These are phyloP conservation scores for Eupeodes luniger DNA, from an alignment of 2,888 invertebrate species.

Conservation along the genomic window DNA sequence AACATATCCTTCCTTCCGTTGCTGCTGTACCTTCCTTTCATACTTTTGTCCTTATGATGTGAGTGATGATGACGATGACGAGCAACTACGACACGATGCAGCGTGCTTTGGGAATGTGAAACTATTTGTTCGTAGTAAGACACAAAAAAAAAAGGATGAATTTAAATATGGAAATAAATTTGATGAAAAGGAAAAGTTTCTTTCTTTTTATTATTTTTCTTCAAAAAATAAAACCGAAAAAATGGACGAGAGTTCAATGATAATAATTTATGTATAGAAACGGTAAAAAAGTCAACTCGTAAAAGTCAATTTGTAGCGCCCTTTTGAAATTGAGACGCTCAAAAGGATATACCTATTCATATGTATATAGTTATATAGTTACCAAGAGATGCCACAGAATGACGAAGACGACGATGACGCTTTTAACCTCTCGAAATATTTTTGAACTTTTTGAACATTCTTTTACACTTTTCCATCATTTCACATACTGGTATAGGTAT, in stretches of 20 bases:
- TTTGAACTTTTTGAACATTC: conserved; percentile 57
- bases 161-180: conserved; percentile 26
- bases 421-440: conserved; percentile 62
- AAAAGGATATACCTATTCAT: conserved; percentile 1
- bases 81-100: too few relatives aligned
- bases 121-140: conserved; percentile 14
- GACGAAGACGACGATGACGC: not conserved
- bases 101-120: too few relatives aligned
- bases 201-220: not conserved
- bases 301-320: conserved; percentile 23
- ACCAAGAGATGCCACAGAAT: not conserved
- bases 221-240: not conserved
- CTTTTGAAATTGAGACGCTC: conserved; percentile 15
- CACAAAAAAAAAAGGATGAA: not conserved
- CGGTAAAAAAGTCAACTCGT: not conserved
- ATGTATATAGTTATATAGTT: too few relatives aligned
- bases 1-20: conserved; percentile 11
- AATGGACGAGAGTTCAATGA: conserved; percentile 16
- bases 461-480: conserved; percentile 23
- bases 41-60: not conserved
- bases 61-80: not conserved
- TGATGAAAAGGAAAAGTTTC: not conserved
- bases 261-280: conserved; percentile 15
- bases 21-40: not conserved
- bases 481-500: too few relatives aligned